These are phyloP conservation scores for Panthera leo DNA, from an alignment of 2,113 vertebrate genomes.

Conservation along the genomic window DNA sequence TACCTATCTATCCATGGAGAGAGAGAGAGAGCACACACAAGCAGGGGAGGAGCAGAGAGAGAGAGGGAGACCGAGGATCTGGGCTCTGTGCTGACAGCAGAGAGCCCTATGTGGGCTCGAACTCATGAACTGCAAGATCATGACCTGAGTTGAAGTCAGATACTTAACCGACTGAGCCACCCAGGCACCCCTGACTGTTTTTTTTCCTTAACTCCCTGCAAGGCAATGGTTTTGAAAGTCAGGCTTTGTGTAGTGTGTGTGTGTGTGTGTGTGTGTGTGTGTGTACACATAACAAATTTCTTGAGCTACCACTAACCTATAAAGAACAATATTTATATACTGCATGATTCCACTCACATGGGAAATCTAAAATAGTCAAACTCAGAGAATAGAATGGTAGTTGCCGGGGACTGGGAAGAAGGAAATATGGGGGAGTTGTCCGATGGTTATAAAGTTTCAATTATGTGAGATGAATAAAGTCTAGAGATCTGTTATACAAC, in stretches of 20 bases:
- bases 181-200: neutral
- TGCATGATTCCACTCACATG: too few relatives aligned
- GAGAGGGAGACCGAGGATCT: too few relatives aligned
- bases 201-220: neutral
- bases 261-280: too few relatives aligned
- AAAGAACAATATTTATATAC: neutral
- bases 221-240: slow-evolving; percentile 2
- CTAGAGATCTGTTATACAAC: too few relatives aligned
- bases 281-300: neutral
- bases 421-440: neutral
- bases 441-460: neutral
- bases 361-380: neutral
- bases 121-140: too few relatives aligned
- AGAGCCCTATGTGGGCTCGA: too few relatives aligned
- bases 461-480: neutral
- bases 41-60: too few relatives aligned
- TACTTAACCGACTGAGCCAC: too few relatives aligned
- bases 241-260: neutral
- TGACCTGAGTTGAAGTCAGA: too few relatives aligned
- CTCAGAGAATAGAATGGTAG: neutral
- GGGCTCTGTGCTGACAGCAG: too few relatives aligned
- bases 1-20: too few relatives aligned
- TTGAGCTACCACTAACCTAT: neutral
- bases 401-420: neutral
- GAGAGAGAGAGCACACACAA: too few relatives aligned